A percentile compares a stretch with the other conserved stretches of the same genome.
Conservation (phyloP, 1,140 invertebrate genomes). For the Ostrea edulis region DNA sequence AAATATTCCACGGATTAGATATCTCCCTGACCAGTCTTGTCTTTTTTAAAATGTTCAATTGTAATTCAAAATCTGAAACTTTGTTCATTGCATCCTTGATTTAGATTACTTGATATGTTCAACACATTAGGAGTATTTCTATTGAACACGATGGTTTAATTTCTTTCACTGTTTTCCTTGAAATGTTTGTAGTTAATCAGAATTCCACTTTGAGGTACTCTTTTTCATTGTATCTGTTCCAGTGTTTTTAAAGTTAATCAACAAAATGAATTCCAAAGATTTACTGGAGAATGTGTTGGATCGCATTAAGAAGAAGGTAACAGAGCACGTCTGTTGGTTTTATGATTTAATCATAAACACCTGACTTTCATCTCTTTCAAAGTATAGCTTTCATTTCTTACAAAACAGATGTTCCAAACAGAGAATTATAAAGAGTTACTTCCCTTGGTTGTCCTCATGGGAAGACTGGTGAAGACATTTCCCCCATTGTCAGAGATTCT, state of each 20-base stretch:
- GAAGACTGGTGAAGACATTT: constrained; percentile 44
- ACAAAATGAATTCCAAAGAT: constrained; percentile 42
- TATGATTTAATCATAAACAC: not conserved
- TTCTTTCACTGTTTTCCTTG: not conserved
- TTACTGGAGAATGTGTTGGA: constrained; percentile 41
- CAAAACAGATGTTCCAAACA: constrained; percentile 41
- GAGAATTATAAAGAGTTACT: constrained; percentile 34
- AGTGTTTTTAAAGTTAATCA: constrained; percentile 48
- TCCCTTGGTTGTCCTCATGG: constrained; percentile 39
- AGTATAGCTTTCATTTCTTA: not conserved
- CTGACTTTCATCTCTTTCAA: constrained; percentile 19
- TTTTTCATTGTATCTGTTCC: not conserved
- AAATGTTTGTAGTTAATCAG: not conserved
- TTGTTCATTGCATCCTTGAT: no score
- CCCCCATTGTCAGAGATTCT: constrained; percentile 27
- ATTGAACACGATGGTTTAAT: not conserved
- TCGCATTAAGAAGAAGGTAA: constrained; percentile 12
- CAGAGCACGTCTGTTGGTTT: constrained; percentile 5
- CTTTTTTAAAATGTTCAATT: no score
- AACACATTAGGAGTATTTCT: not conserved
- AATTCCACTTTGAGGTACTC: not conserved
- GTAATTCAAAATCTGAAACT: no score
- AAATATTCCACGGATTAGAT: no score
- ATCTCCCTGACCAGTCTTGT: no score
- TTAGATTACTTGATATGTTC: not conserved